Base-by-base conservation (phyloP, 2,888 invertebrate genomes). In the Parapristionchus giblindavisi region DNA sequence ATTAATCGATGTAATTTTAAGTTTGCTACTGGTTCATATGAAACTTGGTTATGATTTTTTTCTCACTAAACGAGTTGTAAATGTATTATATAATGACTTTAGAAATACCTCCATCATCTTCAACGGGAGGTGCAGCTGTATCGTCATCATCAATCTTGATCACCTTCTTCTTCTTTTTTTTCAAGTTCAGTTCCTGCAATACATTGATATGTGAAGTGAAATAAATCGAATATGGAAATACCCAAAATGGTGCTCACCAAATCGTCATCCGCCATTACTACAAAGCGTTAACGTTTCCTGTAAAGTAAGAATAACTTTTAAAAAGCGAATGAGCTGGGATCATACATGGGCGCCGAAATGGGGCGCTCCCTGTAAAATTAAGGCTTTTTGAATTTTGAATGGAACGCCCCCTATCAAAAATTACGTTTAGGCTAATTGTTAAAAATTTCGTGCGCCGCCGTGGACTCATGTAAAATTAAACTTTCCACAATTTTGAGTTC, bases 161-260 rank as follows among this genome's bases (percentile, higher is more conserved):
- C 38, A 77, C 76, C 73, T 80, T 79, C 76, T 84, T 84, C 78
- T 84, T 83, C 81, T 85, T 85, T 75, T 85, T 85, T 24, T 70
- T 77, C 29, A 77, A 56, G 43, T 77, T 76, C 24, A 81, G 78
- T 3, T 79, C 81, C 60, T 80, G 74, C 24, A 60, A 66, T 1
- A 71, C 34, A 21, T 24, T 38, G 27, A n/a, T 2, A 43, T 0
- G 21, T 61, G 6, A 24, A 63, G 63, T n/a, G n/a, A n/a, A n/a
- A n/a, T n/a, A n/a, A n/a, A n/a, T 68, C 51, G 38, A 11, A 21
- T 29, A 36, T 27, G 17, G 3, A 43, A 54, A 5, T n/a, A n/a
- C 40, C 32, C 14, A 36, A 21, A 38, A 38, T 5, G 63, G 51
- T 56, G 72, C 77, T 78, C 76, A 81, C 81, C 65, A 81, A 75